phyloP scores from a whole-genome alignment of 2,888 invertebrate species.

The Nomada goodeniana region DNA sequence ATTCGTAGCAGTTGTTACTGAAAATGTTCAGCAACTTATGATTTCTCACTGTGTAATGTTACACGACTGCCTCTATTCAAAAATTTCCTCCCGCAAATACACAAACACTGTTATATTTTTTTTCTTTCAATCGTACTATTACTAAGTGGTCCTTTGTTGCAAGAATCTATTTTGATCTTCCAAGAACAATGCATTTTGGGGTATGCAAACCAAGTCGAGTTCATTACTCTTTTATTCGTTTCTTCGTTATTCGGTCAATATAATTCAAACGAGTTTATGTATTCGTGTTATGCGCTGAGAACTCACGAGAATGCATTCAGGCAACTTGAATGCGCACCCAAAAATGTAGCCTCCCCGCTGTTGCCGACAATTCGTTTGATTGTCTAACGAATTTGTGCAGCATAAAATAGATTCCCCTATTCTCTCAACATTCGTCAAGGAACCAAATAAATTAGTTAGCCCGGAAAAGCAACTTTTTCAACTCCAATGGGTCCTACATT shows the following conservation, averaged over 20 bases:
- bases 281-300: conserved; percentile 13
- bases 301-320: conserved; percentile 6
- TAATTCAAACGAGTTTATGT: conserved; percentile 28
- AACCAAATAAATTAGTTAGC: no score
- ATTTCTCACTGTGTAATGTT: background rate
- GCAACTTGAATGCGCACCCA: conserved; percentile 29
- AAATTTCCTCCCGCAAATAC: background rate
- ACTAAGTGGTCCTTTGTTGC: background rate
- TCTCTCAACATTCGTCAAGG: background rate
- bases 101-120: background rate
- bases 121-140: background rate
- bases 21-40: background rate
- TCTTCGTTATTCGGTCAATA: conserved; percentile 40
- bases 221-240: conserved; percentile 28
- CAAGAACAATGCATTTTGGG: conserved; percentile 10
- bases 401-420: background rate
- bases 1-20: background rate
- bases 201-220: conserved; percentile 35
- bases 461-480: no score
- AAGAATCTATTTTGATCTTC: conserved; percentile 7
- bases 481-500: no score
- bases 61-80: background rate
- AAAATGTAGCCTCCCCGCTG: background rate
- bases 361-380: background rate
- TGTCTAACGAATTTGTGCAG: background rate